Base-by-base conservation (phyloP, 2,888 invertebrate genomes). In the Cryptocephalus primarius region DNA sequence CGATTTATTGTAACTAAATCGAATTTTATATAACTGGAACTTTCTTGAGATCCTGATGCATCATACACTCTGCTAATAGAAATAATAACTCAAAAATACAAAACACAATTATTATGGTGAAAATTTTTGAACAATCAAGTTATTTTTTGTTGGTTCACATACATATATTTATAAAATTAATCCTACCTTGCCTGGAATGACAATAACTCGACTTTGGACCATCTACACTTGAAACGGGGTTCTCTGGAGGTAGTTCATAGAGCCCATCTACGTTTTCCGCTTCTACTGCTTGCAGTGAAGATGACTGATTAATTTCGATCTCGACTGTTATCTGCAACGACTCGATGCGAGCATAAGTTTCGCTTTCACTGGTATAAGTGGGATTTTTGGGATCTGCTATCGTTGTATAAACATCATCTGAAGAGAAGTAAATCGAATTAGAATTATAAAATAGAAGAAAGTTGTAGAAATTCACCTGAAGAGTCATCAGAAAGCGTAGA, bases 391-490 rank as follows among this genome's bases (percentile, higher is more conserved):
- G 82, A 62, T 90, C 91, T 57, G 88, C 88, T 49, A 91, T 91
- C 3, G 90, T 90, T 1, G 90, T 90, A 67, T 91, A 91, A 76
- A 89, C 88, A 71, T 91, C 90, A 67, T 91, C 90, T 87, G 59
- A 49, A 42, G 10, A 8, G 12, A 40, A 40, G 8, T 22, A 8
- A 13, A 36, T 36, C 6, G 11, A 32, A 13, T 12, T 10, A 1
- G 8, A 32, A 32, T 2, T 39, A 22, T 40, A 22, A 40, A 13
- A 42, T 10, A 12, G 32, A 34, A 22, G 8, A 38, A 31, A 22
- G 22, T 22, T 6, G 22, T 22, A 22, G 6, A 22, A 22, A 22
- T 6, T 22, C 22, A 38, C 38, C 36, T 31, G 39, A 48, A 36
- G 22, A 22, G 71, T 91, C 91, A 67, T 91, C 91, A 0, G 90